These are phyloP conservation scores for Meganola albula DNA, from an alignment of 2,888 invertebrate genomes.

Conservation along the genomic window DNA sequence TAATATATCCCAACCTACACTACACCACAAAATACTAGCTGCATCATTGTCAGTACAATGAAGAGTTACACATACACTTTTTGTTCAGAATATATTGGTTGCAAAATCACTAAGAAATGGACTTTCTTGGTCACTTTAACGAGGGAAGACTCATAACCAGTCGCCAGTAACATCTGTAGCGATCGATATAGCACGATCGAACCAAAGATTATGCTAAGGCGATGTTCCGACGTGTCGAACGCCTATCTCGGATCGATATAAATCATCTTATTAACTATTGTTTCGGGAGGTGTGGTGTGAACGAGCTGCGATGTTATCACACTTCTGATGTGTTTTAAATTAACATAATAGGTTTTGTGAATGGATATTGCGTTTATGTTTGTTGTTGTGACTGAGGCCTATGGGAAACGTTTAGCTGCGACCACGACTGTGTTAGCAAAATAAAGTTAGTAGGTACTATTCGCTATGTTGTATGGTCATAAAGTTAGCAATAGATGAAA, in stretches of 20 bases:
- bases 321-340: constrained; percentile 75
- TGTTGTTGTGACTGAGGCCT: constrained; percentile 48
- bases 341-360: constrained; percentile 78
- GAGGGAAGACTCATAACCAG: constrained; percentile 22
- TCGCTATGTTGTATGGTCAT: no score
- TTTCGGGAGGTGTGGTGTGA: constrained; percentile 78
- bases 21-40: no score
- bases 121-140: no score
- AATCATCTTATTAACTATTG: constrained; percentile 78
- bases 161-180: constrained; percentile 60
- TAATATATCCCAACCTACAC: no score
- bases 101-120: no score
- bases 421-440: no score
- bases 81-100: no score
- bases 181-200: constrained; percentile 67
- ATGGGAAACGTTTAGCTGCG: constrained; percentile 41
- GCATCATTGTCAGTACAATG: no score
- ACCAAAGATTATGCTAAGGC: constrained; percentile 74
- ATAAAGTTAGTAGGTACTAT: no score
- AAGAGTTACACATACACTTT: no score
- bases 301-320: constrained; percentile 68
- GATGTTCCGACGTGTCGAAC: constrained; percentile 72
- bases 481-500: no score
- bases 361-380: constrained; percentile 71
- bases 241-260: constrained; percentile 73